These are phyloP conservation scores for Gobio gobio DNA, from an alignment of 2,113 vertebrate species.

Conservation along the genomic window DNA sequence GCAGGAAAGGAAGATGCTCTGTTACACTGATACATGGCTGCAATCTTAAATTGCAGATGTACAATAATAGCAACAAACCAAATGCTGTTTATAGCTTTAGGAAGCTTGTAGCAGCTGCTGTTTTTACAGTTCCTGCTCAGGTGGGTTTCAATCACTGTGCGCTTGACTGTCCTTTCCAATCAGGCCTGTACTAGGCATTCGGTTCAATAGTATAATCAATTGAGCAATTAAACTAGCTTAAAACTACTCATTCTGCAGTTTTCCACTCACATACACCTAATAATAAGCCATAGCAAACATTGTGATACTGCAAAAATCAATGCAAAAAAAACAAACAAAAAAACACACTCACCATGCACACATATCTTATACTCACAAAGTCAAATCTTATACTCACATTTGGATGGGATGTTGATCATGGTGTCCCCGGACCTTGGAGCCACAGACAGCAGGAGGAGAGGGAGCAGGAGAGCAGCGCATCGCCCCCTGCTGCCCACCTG, in stretches of 20 bases:
- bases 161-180: constrained; percentile 67
- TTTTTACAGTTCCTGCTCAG: neutral
- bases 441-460: constrained; percentile 58
- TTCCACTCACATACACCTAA: constrained; percentile 41
- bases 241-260: constrained; percentile 46
- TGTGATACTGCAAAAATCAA: constrained; percentile 2
- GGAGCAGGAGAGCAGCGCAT: constrained; percentile 64
- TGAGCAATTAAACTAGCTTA: constrained; percentile 70
- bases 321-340: neutral
- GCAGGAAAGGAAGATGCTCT: constrained; percentile 49
- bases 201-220: constrained; percentile 73
- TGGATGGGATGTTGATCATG: constrained; percentile 75
- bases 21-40: constrained; percentile 60
- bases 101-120: constrained; percentile 20
- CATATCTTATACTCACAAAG: neutral
- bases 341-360: neutral
- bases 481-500: constrained; percentile 78
- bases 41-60: constrained; percentile 52
- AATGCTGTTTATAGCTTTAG: constrained; percentile 36
- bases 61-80: constrained; percentile 54
- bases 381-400: constrained; percentile 74
- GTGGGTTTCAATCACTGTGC: constrained; percentile 57
- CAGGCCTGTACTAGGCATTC: constrained; percentile 63
- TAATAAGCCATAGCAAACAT: neutral
- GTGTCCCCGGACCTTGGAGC: constrained; percentile 64